These are phyloP conservation scores for Parambassis ranga DNA, from an alignment of 2,797 vertebrate species.

Conservation along the genomic window DNA sequence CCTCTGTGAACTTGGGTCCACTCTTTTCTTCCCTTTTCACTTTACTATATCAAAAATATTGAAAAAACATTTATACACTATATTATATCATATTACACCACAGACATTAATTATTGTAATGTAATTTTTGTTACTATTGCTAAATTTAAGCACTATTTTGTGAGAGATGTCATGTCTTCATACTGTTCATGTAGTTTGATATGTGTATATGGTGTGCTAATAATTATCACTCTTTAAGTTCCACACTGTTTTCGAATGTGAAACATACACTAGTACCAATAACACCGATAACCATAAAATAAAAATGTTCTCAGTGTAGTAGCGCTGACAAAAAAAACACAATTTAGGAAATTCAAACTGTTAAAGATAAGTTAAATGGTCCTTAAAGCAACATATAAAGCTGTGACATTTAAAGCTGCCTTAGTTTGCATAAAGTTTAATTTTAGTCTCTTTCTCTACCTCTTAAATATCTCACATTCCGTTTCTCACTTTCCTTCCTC, in stretches of 20 bases:
- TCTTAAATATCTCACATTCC: background rate
- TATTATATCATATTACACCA: background rate
- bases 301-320: no score
- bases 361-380: background rate
- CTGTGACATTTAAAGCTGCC: background rate
- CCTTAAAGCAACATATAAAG: background rate
- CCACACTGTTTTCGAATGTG: background rate
- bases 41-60: conserved; percentile 18
- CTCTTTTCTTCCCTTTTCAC: conserved; percentile 39
- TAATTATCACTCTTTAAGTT: no score
- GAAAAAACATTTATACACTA: conserved; percentile 3
- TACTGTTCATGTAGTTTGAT: no score
- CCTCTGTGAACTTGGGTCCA: conserved; percentile 74
- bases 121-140: no score
- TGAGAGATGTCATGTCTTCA: no score
- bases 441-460: background rate
- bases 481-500: conserved; percentile 1
- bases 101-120: no score
- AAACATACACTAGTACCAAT: background rate
- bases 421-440: no score
- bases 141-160: no score
- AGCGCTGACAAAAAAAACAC: no score
- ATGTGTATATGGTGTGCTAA: no score
- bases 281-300: no score
- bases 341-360: background rate